These are phyloP conservation scores for Caenorhabditis sp. DNA, from an alignment of 2,888 invertebrate species.

Conservation along the genomic window DNA sequence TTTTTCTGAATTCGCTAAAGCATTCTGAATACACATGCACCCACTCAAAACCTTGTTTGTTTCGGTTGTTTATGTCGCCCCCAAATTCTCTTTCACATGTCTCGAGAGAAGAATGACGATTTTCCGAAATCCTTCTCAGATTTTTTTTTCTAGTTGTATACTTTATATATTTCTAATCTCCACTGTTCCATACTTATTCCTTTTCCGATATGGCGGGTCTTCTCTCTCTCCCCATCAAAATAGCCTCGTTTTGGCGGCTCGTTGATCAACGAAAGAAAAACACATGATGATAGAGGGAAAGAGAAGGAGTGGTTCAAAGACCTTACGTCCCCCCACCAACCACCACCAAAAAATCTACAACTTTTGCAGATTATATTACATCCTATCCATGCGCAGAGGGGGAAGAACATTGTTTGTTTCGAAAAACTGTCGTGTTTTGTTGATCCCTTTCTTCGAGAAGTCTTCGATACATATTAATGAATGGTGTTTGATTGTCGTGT, in stretches of 20 bases:
- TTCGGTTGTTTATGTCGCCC: constrained; percentile 22
- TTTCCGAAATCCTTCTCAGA: constrained; percentile 8
- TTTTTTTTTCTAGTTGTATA: neutral
- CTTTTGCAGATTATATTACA: constrained; percentile 49
- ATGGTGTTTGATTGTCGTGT: constrained; percentile 22
- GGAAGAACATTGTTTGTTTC: constrained; percentile 28
- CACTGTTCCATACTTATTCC: constrained; percentile 9
- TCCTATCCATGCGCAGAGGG: neutral
- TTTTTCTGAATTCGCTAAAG: neutral
- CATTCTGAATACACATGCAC: constrained; percentile 38
- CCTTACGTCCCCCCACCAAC: constrained; percentile 21
- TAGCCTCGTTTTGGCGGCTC: constrained; percentile 55
- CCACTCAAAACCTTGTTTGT: constrained; percentile 23
- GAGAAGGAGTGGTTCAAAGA: constrained; percentile 50
- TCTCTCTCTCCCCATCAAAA: constrained; percentile 37
- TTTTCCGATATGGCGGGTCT: neutral
- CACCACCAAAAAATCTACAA: constrained; percentile 29
- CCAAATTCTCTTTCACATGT: constrained; percentile 11
- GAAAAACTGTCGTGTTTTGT: constrained; percentile 7
- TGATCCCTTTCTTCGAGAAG: constrained; percentile 15
- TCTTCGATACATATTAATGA: constrained; percentile 17
- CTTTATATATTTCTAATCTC: neutral
- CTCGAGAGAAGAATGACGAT: neutral
- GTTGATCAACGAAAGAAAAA: constrained; percentile 44
- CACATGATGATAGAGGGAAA: constrained; percentile 35